Percentiles rank a stretch among this genome's conserved stretches.
phyloP scores from a whole-genome alignment of 2,113 vertebrate genomes.

The Suricata suricatta region DNA sequence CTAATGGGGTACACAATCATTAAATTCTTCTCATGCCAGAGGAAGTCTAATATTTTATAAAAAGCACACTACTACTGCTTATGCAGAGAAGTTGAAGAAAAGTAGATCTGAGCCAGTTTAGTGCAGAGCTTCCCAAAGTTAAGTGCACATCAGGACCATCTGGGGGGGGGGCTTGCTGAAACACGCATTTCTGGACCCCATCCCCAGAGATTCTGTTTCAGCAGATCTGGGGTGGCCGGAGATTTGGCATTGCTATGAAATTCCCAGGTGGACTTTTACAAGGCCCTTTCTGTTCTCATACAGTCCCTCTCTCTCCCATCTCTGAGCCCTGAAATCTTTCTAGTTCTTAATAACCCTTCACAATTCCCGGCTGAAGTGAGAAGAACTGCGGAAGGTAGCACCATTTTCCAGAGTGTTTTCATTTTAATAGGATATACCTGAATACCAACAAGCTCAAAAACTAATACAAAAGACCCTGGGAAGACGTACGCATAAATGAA shows the following conservation, averaged over 20 bases:
- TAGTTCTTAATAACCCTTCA: background rate
- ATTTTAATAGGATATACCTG: background rate
- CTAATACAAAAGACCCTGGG: background rate
- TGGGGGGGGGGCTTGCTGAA: background rate
- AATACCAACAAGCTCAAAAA: background rate
- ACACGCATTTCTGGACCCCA: background rate
- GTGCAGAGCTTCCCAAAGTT: background rate
- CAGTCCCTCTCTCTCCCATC: background rate
- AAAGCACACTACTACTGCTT: background rate
- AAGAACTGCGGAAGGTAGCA: conserved; percentile 8
- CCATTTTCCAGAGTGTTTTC: background rate
- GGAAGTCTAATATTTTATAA: background rate
- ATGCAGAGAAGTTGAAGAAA: background rate
- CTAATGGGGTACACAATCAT: background rate
- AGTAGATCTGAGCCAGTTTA: background rate
- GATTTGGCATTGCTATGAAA: background rate
- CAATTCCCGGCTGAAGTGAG: background rate
- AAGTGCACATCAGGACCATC: background rate
- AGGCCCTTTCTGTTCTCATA: background rate
- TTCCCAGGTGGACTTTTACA: background rate
- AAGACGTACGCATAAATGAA: background rate
- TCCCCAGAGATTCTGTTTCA: background rate
- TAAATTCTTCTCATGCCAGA: background rate
- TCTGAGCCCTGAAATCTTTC: background rate
- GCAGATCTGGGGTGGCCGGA: background rate